A percentile compares a stretch with the other conserved stretches of the same genome.
phyloP scores from a whole-genome alignment of 2,888 invertebrate genomes.

The Cybosia mesomella region DNA sequence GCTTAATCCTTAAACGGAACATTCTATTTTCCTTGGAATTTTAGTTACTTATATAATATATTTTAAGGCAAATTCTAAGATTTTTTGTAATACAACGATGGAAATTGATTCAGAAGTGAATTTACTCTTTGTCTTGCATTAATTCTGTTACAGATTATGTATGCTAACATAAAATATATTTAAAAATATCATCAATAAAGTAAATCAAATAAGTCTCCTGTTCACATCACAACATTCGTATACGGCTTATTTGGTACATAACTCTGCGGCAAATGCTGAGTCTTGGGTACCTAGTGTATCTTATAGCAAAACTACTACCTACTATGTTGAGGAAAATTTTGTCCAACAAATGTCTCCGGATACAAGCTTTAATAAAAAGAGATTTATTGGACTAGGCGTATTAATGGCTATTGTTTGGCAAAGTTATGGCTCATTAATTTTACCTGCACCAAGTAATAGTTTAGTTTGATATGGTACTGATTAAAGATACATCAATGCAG shows the following conservation, averaged over 20 bases:
- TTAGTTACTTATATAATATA: too few species aligned
- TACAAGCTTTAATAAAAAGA: slow-evolving; percentile 27
- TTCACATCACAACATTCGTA: background rate
- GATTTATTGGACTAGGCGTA: slow-evolving; percentile 37
- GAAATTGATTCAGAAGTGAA: too few species aligned
- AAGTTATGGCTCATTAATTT: slow-evolving; percentile 44
- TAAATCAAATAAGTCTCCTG: background rate
- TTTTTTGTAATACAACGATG: too few species aligned
- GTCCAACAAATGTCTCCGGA: slow-evolving; percentile 10
- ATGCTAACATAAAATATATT: background rate
- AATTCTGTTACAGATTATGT: too few species aligned
- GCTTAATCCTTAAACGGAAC: too few species aligned
- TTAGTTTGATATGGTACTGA: slow-evolving; percentile 25
- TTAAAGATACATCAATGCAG: background rate
- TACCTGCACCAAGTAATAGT: slow-evolving; percentile 32
- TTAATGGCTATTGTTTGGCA: slow-evolving; percentile 48
- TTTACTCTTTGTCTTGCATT: too few species aligned
- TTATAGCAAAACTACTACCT: background rate
- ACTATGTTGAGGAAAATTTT: slow-evolving; percentile 2
- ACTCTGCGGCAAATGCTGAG: background rate
- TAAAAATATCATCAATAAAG: background rate
- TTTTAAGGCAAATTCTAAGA: too few species aligned
- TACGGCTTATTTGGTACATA: background rate
- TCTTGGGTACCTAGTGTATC: background rate
- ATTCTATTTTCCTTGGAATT: too few species aligned